Evolutionary conservation across 2,797 vertebrate species (phyloP).

Genomic region (Mionectes olivaceus): DNA sequence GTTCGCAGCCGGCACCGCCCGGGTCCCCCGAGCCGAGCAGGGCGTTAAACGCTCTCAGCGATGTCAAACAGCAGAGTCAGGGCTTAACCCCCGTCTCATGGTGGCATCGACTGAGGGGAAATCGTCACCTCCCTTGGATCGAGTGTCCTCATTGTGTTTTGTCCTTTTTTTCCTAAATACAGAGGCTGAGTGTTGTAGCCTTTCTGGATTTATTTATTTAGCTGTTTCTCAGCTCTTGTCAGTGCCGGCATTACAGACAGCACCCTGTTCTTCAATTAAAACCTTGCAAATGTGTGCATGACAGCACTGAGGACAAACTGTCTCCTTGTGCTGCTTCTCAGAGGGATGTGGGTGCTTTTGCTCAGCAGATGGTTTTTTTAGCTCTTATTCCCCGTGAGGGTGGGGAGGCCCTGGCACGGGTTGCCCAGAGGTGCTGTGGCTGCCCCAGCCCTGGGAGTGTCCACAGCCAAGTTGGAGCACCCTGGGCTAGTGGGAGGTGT

Average conservation of each 20-base stretch:
- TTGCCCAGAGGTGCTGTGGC: too few species aligned
- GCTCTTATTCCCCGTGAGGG: neutral
- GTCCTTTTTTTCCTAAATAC: neutral
- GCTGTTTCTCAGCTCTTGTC: neutral
- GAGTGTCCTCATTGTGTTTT: neutral
- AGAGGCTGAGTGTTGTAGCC: neutral
- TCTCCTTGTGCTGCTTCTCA: fast-evolving
- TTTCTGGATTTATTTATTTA: neutral
- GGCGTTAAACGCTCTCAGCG: neutral
- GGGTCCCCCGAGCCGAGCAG: fast-evolving
- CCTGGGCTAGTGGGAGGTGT: neutral
- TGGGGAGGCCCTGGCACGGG: neutral
- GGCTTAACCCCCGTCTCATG: fast-evolving
- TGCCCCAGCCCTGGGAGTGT: neutral
- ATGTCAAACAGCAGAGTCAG: fast-evolving
- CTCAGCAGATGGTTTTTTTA: neutral
- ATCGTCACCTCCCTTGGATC: fast-evolving
- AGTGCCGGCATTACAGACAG: fast-evolving
- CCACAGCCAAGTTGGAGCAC: neutral
- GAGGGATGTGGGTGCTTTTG: fast-evolving
- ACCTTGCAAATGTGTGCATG: fast-evolving
- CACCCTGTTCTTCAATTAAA: fast-evolving
- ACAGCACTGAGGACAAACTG: too few species aligned
- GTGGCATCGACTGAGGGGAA: neutral
- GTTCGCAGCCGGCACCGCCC: neutral